phyloP scores from a whole-genome alignment of 2,113 vertebrate genomes.

The Ctenomys sociabilis region DNA sequence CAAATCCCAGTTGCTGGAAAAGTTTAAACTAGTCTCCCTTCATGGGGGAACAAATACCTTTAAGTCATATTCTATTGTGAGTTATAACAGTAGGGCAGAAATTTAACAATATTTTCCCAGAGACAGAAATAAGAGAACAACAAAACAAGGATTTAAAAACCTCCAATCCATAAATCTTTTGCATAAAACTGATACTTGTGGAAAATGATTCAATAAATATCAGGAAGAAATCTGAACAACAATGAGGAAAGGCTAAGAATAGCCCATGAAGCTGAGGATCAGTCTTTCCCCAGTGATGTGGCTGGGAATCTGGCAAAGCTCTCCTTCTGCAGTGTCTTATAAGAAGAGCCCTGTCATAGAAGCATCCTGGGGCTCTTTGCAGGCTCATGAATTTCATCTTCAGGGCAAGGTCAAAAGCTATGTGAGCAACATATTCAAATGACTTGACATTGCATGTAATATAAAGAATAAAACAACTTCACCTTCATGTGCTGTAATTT shows the following conservation, averaged over 20 bases:
- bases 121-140: neutral
- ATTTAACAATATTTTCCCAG: neutral
- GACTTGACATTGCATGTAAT: neutral
- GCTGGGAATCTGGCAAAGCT: fast-evolving
- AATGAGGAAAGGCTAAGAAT: fast-evolving
- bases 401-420: fast-evolving
- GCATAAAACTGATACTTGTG: neutral
- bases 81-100: neutral
- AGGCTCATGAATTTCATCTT: fast-evolving
- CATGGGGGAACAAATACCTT: neutral
- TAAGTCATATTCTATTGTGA: neutral
- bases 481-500: neutral
- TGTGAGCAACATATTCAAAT: fast-evolving
- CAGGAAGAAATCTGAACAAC: neutral
- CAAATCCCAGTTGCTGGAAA: neutral
- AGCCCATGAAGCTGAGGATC: fast-evolving
- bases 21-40: neutral
- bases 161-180: neutral
- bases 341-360: neutral
- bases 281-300: fast-evolving
- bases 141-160: neutral
- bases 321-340: fast-evolving
- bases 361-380: no score
- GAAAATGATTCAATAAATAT: neutral
- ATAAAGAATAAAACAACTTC: fast-evolving